Evolutionary conservation across 1,140 invertebrate species (phyloP).

Genomic region (Trachymyrmex septentrionalis): DNA sequence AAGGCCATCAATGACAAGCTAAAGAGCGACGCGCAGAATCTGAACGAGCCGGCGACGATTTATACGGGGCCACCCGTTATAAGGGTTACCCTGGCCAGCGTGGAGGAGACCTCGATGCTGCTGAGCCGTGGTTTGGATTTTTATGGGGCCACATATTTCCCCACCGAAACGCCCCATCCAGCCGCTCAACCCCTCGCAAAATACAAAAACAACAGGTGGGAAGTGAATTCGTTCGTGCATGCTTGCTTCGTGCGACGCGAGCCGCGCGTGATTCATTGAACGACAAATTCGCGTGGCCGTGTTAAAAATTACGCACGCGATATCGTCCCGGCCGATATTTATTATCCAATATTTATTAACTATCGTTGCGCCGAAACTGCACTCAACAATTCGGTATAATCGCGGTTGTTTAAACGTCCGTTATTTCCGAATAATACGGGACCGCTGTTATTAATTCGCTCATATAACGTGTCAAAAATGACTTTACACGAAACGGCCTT

Average conservation of each 20-base stretch:
- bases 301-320: constrained; percentile 52
- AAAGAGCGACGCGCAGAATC: constrained; percentile 83
- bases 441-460: not conserved
- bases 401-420: constrained; percentile 20
- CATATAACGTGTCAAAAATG: not conserved
- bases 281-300: constrained; percentile 46
- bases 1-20: constrained; percentile 85
- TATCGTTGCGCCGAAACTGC: constrained; percentile 12
- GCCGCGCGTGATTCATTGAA: constrained; percentile 40
- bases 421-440: constrained; percentile 53
- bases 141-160: constrained; percentile 94
- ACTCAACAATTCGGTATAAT: constrained; percentile 23
- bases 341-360: constrained; percentile 55
- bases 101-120: constrained; percentile 93
- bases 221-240: constrained; percentile 61
- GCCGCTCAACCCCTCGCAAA: constrained; percentile 86
- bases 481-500: not conserved
- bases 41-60: constrained; percentile 87
- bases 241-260: constrained; percentile 44
- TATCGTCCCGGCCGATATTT: constrained; percentile 17
- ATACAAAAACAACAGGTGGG: constrained; percentile 87
- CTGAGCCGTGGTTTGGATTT: constrained; percentile 94
- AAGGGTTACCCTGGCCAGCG: constrained; percentile 92
- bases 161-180: constrained; percentile 91
- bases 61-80: constrained; percentile 88